Evolutionary conservation across 2,888 invertebrate genomes (phyloP), one percentile per base, ranked within the genome.

Genomic region (Cyrtodaria siliqua): DNA sequence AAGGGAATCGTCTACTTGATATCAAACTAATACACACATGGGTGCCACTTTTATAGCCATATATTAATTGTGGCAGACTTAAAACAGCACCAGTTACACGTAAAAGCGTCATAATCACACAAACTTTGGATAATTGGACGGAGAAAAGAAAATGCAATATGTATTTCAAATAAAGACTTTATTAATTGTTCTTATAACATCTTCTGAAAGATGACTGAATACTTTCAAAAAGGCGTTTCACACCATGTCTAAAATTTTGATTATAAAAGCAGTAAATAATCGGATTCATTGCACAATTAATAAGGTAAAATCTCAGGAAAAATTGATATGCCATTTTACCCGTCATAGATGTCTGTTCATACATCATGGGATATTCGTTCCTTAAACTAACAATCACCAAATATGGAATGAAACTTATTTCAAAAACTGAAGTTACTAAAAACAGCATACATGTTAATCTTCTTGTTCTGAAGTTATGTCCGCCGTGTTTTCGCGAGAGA

Each of bases 211-310:
- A 6, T 16, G 6, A 16, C n/a, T 74, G 74, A 24, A 79, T 53
- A 68, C 79, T 69, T 49, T 60, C 38, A 60, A 74, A 79, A 12
- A 79, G 29, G 18, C 68, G 27, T 44, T 68, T 67, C 1, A 79
- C 79, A 23, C 79, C 79, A 52, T 79, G 79, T 55, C 79, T 27
- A 49, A 79, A 79, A 47, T 79, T 79, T 33, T 79, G 79, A 61
- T 79, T 79, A 33, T 79, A 79, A 52, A 79, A 79, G 50, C 79
- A 79, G 24, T 79, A 79, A 44, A 79, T 79, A 27, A 79, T 53
- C 0, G 79, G 79, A 64, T 79, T 79, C 38, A 79, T 38, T n/a
- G 79, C 79, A 74, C 79, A 79, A 20, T 79, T 79, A n/a, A 79
- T 79, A 8, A 79, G 52, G 55, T 79, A 79, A 3, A 63, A 79